A percentile compares a stretch with the other conserved stretches of the same genome.
phyloP scores from a whole-genome alignment of 2,113 vertebrate genomes.

The Chaetodon auriga region DNA sequence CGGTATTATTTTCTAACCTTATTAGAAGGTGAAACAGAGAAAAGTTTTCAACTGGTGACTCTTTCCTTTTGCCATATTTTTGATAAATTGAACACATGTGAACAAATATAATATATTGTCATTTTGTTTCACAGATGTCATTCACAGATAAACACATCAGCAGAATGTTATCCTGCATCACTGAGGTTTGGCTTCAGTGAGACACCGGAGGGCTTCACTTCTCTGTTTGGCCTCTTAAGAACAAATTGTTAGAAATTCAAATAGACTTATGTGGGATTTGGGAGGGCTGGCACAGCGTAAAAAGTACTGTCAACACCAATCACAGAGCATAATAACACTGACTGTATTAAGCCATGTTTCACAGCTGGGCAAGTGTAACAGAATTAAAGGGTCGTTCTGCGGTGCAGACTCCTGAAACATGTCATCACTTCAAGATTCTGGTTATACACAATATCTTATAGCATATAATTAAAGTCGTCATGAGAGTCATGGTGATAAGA shows the following conservation, averaged over 20 bases:
- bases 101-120: neutral
- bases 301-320: neutral
- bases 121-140: neutral
- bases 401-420: neutral
- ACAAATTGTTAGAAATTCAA: neutral
- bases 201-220: neutral
- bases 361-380: neutral
- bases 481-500: neutral
- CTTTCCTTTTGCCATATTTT: neutral
- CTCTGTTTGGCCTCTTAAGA: neutral
- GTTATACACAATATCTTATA: no score
- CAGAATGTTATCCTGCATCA: neutral
- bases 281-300: neutral
- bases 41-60: neutral
- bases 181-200: neutral
- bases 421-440: neutral
- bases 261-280: neutral
- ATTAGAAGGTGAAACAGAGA: neutral
- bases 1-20: neutral
- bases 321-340: neutral
- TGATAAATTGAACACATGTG: neutral
- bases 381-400: neutral
- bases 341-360: neutral
- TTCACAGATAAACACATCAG: neutral
- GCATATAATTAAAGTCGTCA: neutral